phyloP scores from a whole-genome alignment of 92 coral and sea anemone genomes.

The Bergia puertoricense region DNA sequence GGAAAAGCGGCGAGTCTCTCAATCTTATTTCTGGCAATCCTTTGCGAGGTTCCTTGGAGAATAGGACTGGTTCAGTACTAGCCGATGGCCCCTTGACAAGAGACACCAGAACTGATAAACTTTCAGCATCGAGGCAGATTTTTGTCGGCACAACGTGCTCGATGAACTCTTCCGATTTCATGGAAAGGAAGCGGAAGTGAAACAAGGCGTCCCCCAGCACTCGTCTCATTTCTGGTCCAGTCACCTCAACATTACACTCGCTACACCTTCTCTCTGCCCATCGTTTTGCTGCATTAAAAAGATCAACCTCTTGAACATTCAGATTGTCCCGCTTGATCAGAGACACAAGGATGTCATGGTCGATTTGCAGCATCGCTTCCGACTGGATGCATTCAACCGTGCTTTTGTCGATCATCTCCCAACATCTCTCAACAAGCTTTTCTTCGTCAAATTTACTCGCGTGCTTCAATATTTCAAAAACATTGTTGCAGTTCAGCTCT shows the following conservation, averaged over 20 bases:
- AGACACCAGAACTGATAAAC: too few species aligned
- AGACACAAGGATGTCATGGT: conserved; percentile 46
- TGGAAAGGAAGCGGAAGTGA: conserved; percentile 59
- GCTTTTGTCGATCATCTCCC: conserved; percentile 50
- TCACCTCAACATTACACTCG: conserved; percentile 26
- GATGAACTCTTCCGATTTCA: conserved; percentile 51
- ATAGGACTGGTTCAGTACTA: too few species aligned
- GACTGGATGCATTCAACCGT: conserved; percentile 45
- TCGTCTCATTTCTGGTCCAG: conserved; percentile 50
- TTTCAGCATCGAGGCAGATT: conserved; percentile 46
- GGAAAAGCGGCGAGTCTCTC: too few species aligned
- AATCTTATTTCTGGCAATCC: too few species aligned
- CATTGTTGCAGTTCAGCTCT: conserved; percentile 46
- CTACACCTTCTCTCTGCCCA: conserved; percentile 62
- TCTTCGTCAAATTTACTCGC: conserved; percentile 52
- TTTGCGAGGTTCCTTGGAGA: too few species aligned
- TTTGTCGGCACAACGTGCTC: conserved; percentile 47
- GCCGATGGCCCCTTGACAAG: too few species aligned
- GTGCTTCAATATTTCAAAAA: conserved; percentile 50
- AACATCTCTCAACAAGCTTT: conserved; percentile 51
- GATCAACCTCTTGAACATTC: conserved; percentile 51
- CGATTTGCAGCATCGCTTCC: conserved; percentile 45
- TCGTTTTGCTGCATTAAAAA: conserved; percentile 54
- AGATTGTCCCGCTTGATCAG: conserved; percentile 53
- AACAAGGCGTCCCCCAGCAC: conserved; percentile 50